Evolutionary conservation across 2,797 vertebrate genomes (phyloP), one percentile per base, ranked within the genome.

Genomic region (Gambusia yucatana): DNA sequence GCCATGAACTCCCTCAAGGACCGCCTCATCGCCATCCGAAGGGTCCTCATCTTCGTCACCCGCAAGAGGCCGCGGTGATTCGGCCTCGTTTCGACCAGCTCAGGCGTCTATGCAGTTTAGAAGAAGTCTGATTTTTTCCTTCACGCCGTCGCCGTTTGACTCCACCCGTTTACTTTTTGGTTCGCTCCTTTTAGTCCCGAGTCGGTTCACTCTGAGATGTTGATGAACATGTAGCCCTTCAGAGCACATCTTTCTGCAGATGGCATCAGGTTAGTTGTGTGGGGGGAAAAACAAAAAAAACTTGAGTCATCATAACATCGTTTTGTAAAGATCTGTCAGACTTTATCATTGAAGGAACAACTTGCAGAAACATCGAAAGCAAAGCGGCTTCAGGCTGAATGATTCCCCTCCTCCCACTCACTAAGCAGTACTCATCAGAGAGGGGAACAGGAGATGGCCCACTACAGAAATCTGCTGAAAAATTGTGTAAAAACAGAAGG

Each of bases 1-100:
- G 90, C 97, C 80, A 97, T 98, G 97, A 97, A 93, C 41, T 96
- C 96, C 0, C 95, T 98, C 39, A 98, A 97, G 91, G 97, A 98
- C 83, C 96, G 96, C 69, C 97, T 99, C 2, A 94, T 97, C 0
- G 97, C 97, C 90, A 97, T 98, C 86, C 95, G 96, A 69, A 93
- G 96, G 0, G 96, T 98, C 47, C 92, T 98, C 88, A 96, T 97
- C 92, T 98, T 98, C 75, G 97, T 98, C 86, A 98, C 95, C 3
- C 94, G 95, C 87, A 98, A 97, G 93, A 96, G 96, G 90, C 95
- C 96, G 17, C 97, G 97, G 91, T 96, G 95, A 97, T 94, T 10
- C 25, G 9, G 28, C 41, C 41, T 0, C 10, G 11, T 22, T 7
- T 4, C 41, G 25, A 69, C 65, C 63, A 3, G 2, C 74, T 77